Conservation (phyloP, 2,797 vertebrate genomes). For the Pseudochaenichthys georgianus region DNA sequence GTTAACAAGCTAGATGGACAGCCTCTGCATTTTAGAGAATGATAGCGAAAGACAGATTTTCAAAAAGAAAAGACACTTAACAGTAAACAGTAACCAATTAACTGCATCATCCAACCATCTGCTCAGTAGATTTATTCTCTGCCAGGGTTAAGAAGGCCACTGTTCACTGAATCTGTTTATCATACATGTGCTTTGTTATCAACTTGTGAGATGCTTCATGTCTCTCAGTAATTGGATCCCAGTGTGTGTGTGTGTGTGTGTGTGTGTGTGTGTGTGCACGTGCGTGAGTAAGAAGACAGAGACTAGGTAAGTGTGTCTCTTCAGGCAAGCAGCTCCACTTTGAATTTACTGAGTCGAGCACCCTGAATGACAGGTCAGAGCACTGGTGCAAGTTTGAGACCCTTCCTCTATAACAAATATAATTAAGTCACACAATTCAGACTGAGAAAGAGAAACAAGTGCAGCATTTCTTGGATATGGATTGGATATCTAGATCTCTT, state of each 20-base stretch:
- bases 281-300: constrained; percentile 3
- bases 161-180: constrained; percentile 73
- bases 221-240: constrained; percentile 75
- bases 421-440: neutral
- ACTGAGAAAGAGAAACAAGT: neutral
- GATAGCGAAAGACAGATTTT: constrained; percentile 44
- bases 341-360: constrained; percentile 37
- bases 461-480: neutral
- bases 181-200: constrained; percentile 68
- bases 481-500: constrained; percentile 4
- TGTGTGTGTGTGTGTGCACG: no score
- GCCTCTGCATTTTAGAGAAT: constrained; percentile 21
- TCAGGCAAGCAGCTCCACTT: constrained; percentile 33
- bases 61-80: constrained; percentile 40
- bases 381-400: constrained; percentile 15
- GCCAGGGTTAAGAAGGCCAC: constrained; percentile 60
- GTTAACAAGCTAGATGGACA: constrained; percentile 42
- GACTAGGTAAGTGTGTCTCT: constrained; percentile 14
- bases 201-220: constrained; percentile 71
- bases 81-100: constrained; percentile 67
- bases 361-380: constrained; percentile 42
- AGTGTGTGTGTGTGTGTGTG: constrained; percentile 34
- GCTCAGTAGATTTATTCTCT: constrained; percentile 48
- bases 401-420: constrained; percentile 8
- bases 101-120: constrained; percentile 61